Evolutionary conservation across 2,113 vertebrate genomes (phyloP).

Genomic region (Bothrops jararaca): DNA sequence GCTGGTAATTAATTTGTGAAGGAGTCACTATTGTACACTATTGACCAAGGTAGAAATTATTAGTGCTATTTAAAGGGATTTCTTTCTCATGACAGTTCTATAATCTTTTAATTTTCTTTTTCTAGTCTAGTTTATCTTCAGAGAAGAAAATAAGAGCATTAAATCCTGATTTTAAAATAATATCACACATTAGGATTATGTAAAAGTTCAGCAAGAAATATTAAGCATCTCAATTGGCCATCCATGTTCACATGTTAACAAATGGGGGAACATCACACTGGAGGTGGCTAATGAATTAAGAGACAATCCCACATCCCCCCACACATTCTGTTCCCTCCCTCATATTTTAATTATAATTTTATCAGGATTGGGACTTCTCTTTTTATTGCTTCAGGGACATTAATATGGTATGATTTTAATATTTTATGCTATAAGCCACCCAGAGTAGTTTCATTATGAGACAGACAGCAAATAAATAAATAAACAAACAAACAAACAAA

Average conservation of each 20-base stretch:
- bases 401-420: background rate
- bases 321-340: background rate
- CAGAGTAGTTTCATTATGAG: no score
- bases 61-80: background rate
- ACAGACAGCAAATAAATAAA: no score
- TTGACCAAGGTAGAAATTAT: background rate
- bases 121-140: background rate
- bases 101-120: background rate
- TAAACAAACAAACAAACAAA: no score
- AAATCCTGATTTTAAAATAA: background rate
- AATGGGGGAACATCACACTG: background rate
- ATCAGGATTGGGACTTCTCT: no score
- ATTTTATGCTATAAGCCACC: no score
- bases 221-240: background rate
- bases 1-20: background rate
- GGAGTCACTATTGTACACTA: background rate
- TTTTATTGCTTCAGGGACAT: no score
- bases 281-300: background rate
- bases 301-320: background rate
- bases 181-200: background rate
- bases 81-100: background rate
- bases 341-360: background rate
- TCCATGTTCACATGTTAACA: no score
- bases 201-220: background rate
- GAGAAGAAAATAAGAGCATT: background rate